Base-by-base conservation (phyloP, 2,113 vertebrate species). In the Odocoileus virginianus region DNA sequence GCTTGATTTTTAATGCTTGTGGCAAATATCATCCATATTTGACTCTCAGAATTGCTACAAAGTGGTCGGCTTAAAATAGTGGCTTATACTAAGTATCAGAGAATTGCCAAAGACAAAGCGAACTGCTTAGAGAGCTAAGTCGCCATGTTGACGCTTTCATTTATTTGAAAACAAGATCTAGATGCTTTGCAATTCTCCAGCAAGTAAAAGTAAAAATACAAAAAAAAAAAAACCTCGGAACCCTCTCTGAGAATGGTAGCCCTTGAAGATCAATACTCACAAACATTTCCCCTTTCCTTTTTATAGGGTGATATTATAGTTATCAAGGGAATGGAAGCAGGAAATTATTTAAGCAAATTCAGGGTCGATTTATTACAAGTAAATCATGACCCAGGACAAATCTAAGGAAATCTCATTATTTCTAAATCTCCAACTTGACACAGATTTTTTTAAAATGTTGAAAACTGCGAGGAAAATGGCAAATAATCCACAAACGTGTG, bases 391-490 rank as follows among this genome's bases (percentile, higher is more conserved):
- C 95, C 33, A 40, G 92, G 85, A 61, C 87, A 88, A 97, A 96
- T 81, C 74, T 64, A 89, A 95, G 84, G 60, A 94, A 89, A 88
- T 89, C 76, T 67, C 94, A 87, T 96, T 81, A 87, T 54, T 95
- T 74, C 87, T 52, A 12, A 82, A 58, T 79, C 94, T 93, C 84
- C 4, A 85, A 88, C 87, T 87, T 45, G 92, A 89, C 60, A 43
- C 27, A 50, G 87, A 81, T 40, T 89, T 90, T 40, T 89, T 90
- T 87, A 60, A 14, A 92, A 93, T 27, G 91, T 58, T 76, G 81
- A 67, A 45, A 52, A 88, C 21, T 7, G 52, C 71, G 64, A 92
- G 47, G 92, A 60, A 94, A 97, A 96, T 71, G 92, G 94, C 87
- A 92, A 67, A 60, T n/a, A 92, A 86, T 27, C 81, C 96, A 27